Evolutionary conservation across 2,113 vertebrate species (phyloP).

Genomic region (Seriola aureovittata): DNA sequence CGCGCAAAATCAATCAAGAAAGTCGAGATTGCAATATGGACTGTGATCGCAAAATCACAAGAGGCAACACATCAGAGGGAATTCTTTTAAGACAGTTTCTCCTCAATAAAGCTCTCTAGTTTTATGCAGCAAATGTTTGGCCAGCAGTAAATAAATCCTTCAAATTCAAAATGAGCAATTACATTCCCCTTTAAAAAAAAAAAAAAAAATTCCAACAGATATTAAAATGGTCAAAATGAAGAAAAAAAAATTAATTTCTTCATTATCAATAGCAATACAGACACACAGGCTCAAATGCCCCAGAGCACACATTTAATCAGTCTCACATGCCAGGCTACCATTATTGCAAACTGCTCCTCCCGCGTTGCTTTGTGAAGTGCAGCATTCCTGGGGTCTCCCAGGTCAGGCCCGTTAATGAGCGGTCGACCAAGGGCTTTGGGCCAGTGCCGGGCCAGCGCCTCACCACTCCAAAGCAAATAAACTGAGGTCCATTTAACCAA

Average conservation of each 20-base stretch:
- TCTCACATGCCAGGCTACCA: slow-evolving; percentile 69
- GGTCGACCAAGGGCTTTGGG: slow-evolving; percentile 61
- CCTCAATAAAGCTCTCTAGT: neutral
- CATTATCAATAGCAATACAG: neutral
- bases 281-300: neutral
- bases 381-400: slow-evolving; percentile 70
- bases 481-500: slow-evolving; percentile 75
- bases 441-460: slow-evolving; percentile 53
- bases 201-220: neutral
- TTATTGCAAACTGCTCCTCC: slow-evolving; percentile 59
- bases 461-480: slow-evolving; percentile 84
- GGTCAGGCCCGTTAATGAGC: slow-evolving; percentile 75
- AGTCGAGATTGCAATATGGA: neutral
- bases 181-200: neutral
- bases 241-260: neutral
- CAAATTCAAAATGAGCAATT: neutral
- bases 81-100: neutral
- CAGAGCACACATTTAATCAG: slow-evolving; percentile 23
- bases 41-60: slow-evolving; percentile 33
- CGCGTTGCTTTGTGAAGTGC: slow-evolving; percentile 40
- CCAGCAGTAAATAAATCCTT: neutral
- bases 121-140: slow-evolving; percentile 2
- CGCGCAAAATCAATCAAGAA: slow-evolving; percentile 28
- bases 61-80: neutral
- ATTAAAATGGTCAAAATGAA: neutral